Percentiles rank a stretch among this genome's conserved stretches.
Conservation (phyloP, 2,888 invertebrate species). For the Ormyrus nitidulus region DNA sequence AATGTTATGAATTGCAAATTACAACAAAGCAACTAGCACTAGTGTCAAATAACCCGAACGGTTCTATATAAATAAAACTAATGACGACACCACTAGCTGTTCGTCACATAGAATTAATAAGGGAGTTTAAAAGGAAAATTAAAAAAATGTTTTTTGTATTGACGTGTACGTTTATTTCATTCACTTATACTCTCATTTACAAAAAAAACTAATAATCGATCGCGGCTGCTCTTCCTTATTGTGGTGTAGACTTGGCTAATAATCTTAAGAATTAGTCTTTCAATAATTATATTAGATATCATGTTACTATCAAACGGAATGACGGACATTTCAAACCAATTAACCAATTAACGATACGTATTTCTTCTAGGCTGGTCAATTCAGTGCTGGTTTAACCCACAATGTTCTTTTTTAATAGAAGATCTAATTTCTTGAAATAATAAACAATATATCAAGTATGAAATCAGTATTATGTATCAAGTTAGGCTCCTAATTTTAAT, state of each 20-base stretch:
- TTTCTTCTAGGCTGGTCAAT: slow-evolving; percentile 56
- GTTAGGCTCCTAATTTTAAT: slow-evolving; percentile 10
- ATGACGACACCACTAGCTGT: too few species aligned
- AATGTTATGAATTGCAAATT: too few species aligned
- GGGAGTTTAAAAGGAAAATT: too few species aligned
- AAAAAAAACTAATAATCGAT: slow-evolving; percentile 67
- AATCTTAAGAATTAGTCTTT: slow-evolving; percentile 64
- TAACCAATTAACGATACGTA: slow-evolving; percentile 60
- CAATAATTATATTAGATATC: slow-evolving; percentile 63
- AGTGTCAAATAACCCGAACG: too few species aligned
- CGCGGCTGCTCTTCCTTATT: slow-evolving; percentile 56
- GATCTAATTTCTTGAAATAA: slow-evolving; percentile 10
- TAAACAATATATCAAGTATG: background rate
- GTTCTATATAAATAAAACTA: too few species aligned
- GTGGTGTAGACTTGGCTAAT: slow-evolving; percentile 59
- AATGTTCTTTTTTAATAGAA: slow-evolving; percentile 4
- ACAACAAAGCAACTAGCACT: too few species aligned
- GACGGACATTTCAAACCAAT: slow-evolving; percentile 59
- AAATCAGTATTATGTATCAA: background rate
- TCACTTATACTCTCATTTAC: slow-evolving; percentile 69
- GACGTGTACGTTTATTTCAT: slow-evolving; percentile 68
- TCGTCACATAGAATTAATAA: too few species aligned
- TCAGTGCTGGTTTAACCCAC: slow-evolving; percentile 57
- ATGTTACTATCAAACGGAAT: slow-evolving; percentile 67
- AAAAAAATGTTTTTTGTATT: slow-evolving; percentile 46